Conservation (phyloP, 2,888 invertebrate species). For the Cephus pygmeus region DNA sequence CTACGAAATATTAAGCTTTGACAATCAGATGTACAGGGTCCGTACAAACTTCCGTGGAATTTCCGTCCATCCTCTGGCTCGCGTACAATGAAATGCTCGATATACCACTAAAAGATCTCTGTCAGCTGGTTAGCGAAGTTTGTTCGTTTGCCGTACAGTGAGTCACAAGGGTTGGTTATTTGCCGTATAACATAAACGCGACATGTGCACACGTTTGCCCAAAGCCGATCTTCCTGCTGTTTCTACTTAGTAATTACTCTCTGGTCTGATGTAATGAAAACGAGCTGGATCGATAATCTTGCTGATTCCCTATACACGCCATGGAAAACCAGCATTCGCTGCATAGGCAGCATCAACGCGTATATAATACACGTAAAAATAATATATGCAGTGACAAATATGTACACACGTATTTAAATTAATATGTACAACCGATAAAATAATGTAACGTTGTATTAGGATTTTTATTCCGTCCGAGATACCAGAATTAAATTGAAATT, state of each 20-base stretch:
- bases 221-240: conserved; percentile 30
- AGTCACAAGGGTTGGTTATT: conserved; percentile 15
- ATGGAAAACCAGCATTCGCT: not conserved
- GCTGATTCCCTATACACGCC: not conserved
- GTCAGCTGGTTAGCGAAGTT: conserved; percentile 8
- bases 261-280: conserved; percentile 27
- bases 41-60: not conserved
- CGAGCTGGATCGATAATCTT: conserved; percentile 16
- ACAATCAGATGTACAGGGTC: too few species aligned
- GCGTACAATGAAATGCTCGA: not conserved
- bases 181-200: not conserved
- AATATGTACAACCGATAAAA: not conserved
- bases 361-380: not conserved
- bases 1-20: too few species aligned
- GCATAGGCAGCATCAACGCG: not conserved
- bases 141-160: conserved; percentile 6
- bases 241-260: conserved; percentile 31
- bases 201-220: conserved; percentile 8
- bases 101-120: not conserved
- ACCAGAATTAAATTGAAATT: not conserved
- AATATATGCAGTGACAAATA: not conserved
- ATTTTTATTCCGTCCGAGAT: not conserved
- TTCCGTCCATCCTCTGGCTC: not conserved
- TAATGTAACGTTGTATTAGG: not conserved
- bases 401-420: not conserved